Evolutionary conservation across 1,140 invertebrate genomes (phyloP).

Genomic region (Microplitis mediator): DNA sequence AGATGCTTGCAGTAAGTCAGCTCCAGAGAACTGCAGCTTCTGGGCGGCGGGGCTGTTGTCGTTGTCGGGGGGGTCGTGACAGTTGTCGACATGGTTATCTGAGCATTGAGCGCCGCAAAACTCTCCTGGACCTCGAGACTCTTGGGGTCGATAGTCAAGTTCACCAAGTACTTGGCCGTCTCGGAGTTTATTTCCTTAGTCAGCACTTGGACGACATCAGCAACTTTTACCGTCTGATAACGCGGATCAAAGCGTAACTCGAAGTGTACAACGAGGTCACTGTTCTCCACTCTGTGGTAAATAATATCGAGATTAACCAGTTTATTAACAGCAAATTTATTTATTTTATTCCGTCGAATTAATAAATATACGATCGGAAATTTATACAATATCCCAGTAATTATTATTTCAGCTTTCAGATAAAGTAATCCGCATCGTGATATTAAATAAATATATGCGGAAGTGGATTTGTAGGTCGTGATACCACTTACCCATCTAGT

Average conservation of each 20-base stretch:
- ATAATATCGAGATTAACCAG: neutral
- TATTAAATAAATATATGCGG: neutral
- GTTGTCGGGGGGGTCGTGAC: conserved; percentile 64
- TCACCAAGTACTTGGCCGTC: conserved; percentile 65
- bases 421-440: neutral
- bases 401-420: neutral
- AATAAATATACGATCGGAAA: no score
- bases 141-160: conserved; percentile 70
- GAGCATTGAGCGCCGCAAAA: conserved; percentile 61
- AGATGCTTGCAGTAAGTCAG: conserved; percentile 76
- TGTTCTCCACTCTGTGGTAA: conserved; percentile 65
- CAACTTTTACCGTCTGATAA: conserved; percentile 60
- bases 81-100: conserved; percentile 63
- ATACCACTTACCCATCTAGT: conserved; percentile 73
- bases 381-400: neutral
- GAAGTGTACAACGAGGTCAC: conserved; percentile 75
- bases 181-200: conserved; percentile 63
- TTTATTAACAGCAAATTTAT: no score
- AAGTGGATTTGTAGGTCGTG: conserved; percentile 6
- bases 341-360: no score
- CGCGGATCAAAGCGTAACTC: conserved; percentile 73
- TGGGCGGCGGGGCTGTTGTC: conserved; percentile 62
- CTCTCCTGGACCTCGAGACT: conserved; percentile 72
- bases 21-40: conserved; percentile 71
- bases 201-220: conserved; percentile 65